Conservation (phyloP, 2,888 invertebrate species). For the Phlogophora meticulosa region DNA sequence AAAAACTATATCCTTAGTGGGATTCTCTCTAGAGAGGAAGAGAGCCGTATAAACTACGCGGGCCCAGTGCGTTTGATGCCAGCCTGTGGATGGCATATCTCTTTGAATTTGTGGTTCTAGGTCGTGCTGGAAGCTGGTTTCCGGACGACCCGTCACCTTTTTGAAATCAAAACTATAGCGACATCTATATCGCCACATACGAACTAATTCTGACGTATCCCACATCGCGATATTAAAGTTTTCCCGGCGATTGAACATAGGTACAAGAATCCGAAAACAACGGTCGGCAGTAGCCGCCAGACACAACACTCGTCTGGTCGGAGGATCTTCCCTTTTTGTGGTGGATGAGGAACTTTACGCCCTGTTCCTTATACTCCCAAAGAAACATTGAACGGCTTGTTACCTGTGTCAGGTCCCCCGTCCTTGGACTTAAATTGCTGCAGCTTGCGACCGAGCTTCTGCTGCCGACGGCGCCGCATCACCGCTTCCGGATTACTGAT, state of each 20-base stretch:
- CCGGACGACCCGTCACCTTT: background rate
- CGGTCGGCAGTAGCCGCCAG: too few relatives aligned
- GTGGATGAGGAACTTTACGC: too few relatives aligned
- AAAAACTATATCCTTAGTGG: too few relatives aligned
- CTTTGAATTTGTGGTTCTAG: background rate
- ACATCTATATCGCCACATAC: too few relatives aligned
- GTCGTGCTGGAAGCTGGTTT: background rate
- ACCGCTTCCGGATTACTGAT: slow-evolving; percentile 99
- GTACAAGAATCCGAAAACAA: too few relatives aligned
- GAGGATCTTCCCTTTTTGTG: too few relatives aligned
- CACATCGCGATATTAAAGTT: too few relatives aligned
- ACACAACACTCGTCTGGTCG: too few relatives aligned
- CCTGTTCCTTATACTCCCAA: too few relatives aligned
- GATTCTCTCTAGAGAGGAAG: background rate
- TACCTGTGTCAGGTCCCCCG: slow-evolving; percentile 97
- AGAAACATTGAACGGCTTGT: slow-evolving; percentile 25
- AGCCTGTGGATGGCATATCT: too few relatives aligned
- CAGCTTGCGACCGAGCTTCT: slow-evolving; percentile 98
- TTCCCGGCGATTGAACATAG: too few relatives aligned
- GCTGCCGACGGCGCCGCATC: slow-evolving; percentile 98
- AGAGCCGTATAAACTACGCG: background rate
- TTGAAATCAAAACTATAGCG: background rate
- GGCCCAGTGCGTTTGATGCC: background rate
- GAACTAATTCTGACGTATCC: too few relatives aligned
- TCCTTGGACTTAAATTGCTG: slow-evolving; percentile 98